Base-by-base conservation (phyloP, 2,113 vertebrate species). In the Ctenodactylus gundi region DNA sequence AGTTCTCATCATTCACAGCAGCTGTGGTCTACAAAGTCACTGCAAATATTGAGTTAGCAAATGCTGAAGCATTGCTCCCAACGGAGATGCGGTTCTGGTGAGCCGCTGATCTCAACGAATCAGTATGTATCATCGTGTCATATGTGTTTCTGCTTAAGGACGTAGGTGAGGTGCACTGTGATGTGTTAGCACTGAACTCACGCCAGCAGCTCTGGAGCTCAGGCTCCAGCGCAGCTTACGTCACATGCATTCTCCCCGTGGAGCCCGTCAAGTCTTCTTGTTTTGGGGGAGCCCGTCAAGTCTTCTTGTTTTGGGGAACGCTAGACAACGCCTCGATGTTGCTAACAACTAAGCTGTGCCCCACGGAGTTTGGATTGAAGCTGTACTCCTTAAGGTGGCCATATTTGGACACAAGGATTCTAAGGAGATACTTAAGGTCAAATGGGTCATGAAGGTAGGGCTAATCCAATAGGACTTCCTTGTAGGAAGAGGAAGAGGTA, bases 101-200 rank as follows among this genome's bases (percentile, higher is more conserved):
- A 90, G 29, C 21, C 44, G 86, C 51, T 31, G 57, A 70, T 91
- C 25, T 39, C 20, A 70, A 23, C 29, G 64, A 20, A 91, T 83
- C 31, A 53, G 84, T 89, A 53, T 7, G 4, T 49, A 70, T 70
- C 51, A 51, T 95, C 70, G 75, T 67, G 85, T 89, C 73, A 62
- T n/a, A 29, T 36, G 20, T 41, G 36, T 83, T 94, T 86, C 93
- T 75, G 57, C 78, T 89, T 92, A 76, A 84, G 88, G 64, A 15
- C n/a, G 36, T 49, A 83, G 41, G 84, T 75, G 72, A 70, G 55
- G 76, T 76, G 34, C 21, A 67, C 23, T 23, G 27, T 27, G 34
- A 23, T 51, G 25, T 6, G 1, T 70, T 81, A 73, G 25, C 25
- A 58, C 15, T 31, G 67, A 93, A 55, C 57, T 82, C 83, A 44